Evolutionary conservation across 2,113 vertebrate genomes (phyloP).

Genomic region (Delphinapterus leucas): DNA sequence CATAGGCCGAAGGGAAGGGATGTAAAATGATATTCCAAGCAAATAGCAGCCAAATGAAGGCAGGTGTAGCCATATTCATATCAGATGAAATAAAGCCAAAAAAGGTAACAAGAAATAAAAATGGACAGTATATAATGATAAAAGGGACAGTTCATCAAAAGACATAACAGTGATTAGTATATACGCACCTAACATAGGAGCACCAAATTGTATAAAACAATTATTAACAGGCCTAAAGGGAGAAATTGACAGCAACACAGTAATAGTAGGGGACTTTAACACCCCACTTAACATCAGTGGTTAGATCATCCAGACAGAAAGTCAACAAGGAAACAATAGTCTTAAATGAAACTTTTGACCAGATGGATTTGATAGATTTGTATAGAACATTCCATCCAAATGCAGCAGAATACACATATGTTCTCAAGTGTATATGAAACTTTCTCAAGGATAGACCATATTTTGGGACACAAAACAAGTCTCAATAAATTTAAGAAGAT

Average conservation of each 20-base stretch:
- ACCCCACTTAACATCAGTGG: neutral
- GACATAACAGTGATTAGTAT: neutral
- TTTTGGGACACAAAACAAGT: neutral
- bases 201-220: neutral
- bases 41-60: neutral
- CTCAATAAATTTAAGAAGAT: neutral
- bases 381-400: neutral
- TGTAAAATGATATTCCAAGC: neutral
- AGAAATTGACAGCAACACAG: neutral
- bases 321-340: neutral
- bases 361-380: neutral
- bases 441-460: neutral
- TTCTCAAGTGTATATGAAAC: neutral
- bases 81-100: neutral
- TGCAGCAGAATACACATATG: neutral
- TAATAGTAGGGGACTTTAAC: neutral
- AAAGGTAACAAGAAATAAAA: neutral
- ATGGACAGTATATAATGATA: neutral
- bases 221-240: neutral
- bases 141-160: neutral
- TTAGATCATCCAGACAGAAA: neutral
- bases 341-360: neutral
- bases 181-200: neutral
- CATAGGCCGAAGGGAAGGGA: neutral
- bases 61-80: neutral